Evolutionary conservation across 2,888 invertebrate species (phyloP).

Genomic region (Melanchra persicariae): DNA sequence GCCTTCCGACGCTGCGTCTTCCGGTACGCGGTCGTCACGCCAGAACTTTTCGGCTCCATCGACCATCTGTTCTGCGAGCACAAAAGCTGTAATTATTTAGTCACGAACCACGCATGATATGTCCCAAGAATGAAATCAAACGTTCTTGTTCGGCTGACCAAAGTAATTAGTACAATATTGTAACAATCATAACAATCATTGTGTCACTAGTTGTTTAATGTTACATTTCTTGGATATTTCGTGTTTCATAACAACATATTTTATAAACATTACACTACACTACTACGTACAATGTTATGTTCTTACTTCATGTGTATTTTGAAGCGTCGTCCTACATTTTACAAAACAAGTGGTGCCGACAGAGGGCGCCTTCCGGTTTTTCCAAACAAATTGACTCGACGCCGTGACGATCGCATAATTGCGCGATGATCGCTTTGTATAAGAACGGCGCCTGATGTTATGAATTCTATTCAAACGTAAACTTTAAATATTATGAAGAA

Average conservation of each 20-base stretch:
- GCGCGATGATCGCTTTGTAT: too few species aligned
- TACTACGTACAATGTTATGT: neutral
- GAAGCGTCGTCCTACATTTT: too few species aligned
- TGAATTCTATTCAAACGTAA: neutral
- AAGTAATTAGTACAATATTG: slow-evolving; percentile 21
- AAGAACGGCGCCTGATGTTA: neutral
- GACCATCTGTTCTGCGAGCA: too few species aligned
- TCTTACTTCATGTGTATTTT: neutral
- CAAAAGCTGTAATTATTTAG: neutral
- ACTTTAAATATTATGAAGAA: too few species aligned
- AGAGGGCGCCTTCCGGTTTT: too few species aligned
- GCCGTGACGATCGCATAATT: too few species aligned
- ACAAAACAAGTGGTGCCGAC: too few species aligned
- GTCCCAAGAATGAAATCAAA: neutral
- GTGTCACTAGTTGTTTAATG: slow-evolving; percentile 38
- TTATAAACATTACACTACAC: neutral
- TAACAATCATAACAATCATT: slow-evolving; percentile 43
- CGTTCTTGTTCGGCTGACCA: slow-evolving; percentile 6
- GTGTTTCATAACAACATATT: slow-evolving; percentile 3
- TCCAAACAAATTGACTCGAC: too few species aligned
- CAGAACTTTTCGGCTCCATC: too few species aligned
- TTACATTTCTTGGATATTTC: slow-evolving; percentile 31
- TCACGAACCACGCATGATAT: neutral
- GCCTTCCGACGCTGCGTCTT: too few species aligned
- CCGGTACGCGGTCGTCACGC: too few species aligned